Evolutionary conservation across 2,113 vertebrate genomes (phyloP).

Genomic region (Tauraco erythrolophus): DNA sequence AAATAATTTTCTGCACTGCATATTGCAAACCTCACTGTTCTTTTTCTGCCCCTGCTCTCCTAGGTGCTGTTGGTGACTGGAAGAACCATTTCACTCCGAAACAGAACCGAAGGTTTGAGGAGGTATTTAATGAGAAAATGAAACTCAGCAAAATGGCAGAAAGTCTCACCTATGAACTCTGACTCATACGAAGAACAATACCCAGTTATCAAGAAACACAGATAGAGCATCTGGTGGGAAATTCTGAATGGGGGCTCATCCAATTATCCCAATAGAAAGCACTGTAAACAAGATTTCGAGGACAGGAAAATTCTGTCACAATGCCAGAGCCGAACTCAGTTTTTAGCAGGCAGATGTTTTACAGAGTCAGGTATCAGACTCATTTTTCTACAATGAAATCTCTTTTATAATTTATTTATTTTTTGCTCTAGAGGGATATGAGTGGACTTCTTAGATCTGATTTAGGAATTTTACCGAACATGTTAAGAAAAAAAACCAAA

Average conservation of each 20-base stretch:
- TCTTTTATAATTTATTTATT: neutral
- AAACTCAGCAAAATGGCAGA: constrained; percentile 75
- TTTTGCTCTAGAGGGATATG: neutral
- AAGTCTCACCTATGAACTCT: constrained; percentile 65
- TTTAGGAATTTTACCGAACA: neutral
- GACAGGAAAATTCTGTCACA: neutral
- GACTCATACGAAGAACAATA: neutral
- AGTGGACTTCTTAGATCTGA: neutral
- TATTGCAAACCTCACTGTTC: neutral
- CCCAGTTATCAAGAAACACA: neutral
- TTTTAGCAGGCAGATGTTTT: neutral
- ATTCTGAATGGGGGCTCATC: neutral
- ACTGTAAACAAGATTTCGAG: neutral
- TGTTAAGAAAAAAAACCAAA: neutral
- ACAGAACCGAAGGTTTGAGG: constrained; percentile 77
- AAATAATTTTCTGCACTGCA: neutral
- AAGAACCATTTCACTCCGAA: constrained; percentile 81
- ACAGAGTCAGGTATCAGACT: neutral
- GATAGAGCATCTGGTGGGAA: neutral
- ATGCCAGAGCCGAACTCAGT: neutral
- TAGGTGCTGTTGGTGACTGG: constrained; percentile 80
- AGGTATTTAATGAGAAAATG: constrained; percentile 78
- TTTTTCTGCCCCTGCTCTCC: neutral
- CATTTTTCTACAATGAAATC: neutral
- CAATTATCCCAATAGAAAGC: neutral